Conservation (phyloP, 2,888 invertebrate genomes). For the Drosophila rellima region DNA sequence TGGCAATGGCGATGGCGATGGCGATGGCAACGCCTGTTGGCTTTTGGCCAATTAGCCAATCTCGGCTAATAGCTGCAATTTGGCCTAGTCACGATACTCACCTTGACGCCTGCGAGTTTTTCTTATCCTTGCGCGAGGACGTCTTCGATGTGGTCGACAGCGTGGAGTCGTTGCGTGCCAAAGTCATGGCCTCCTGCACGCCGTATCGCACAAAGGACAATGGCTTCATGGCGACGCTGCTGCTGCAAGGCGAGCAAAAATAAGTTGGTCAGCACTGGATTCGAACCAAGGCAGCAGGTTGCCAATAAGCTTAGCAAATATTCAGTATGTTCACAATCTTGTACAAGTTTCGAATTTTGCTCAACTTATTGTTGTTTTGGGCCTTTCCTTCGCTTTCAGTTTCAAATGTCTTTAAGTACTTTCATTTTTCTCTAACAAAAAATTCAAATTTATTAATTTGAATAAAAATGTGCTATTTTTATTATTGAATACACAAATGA, state of each 20-base stretch:
- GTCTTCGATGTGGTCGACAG: constrained; percentile 87
- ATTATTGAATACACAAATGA: no score
- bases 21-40: background rate
- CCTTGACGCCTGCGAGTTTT: constrained; percentile 86
- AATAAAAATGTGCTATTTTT: no score
- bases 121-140: constrained; percentile 86
- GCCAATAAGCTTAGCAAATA: background rate
- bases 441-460: no score
- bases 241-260: constrained; percentile 72
- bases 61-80: constrained; percentile 66
- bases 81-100: constrained; percentile 59
- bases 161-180: constrained; percentile 87
- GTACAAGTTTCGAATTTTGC: background rate
- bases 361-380: background rate
- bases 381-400: no score
- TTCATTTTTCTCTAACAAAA: no score
- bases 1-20: background rate
- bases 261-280: constrained; percentile 25
- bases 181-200: constrained; percentile 85
- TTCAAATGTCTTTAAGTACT: no score
- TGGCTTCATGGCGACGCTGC: constrained; percentile 89
- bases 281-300: background rate
- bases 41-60: constrained; percentile 25
- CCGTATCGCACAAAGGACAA: constrained; percentile 85
- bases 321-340: no score